Evolutionary conservation across 2,888 invertebrate species (phyloP), one percentile per base, ranked within the genome.

Genomic region (Phaedon cochleariae): DNA sequence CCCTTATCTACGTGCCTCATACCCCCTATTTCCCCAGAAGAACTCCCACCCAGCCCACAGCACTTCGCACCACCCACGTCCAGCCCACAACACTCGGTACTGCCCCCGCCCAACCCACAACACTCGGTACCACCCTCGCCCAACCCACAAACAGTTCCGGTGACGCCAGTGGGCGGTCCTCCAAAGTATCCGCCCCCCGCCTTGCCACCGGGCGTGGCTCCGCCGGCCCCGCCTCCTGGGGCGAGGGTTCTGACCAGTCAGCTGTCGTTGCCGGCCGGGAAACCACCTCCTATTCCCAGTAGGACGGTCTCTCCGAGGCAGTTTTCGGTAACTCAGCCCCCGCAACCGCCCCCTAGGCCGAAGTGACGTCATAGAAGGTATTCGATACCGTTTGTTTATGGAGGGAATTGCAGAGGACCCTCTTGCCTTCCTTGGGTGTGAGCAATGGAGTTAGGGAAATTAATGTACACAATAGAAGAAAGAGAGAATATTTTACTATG

Each of bases 231-330:
- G 1, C 83, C 83, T 0, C 83, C 83, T 9, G 79, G 77, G 7
- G 46, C 72, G 12, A 70, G 73, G 45, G 76, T 78, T 34, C 72
- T 79, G 26, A 76, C 77, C 2, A 70, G 76, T 2, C 86, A 87
- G 68, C 64, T 79, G 10, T 75, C 80, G 3, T 45, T 69, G 34
- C 55, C 74, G 69, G 5, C 61, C 78, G 71, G 75, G n/a, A 77
- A 79, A 54, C 85, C 88, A 59, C 87, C 88, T 15, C 88, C 88
- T 67, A 84, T 88, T 20, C 88, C 88, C 70, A 83, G 83, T 70
- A 85, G 88, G 60, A 86, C 83, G 63, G 84, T 85, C 58, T 85
- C 85, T 0, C 85, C 85, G 69, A 81, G 85, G 71, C 83, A 79
- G 70, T 77, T 75, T 75, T 70, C 78, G 67, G 49, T 83, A 77